Conservation (phyloP, 2,797 vertebrate genomes). For the Sebastes vulpes region DNA sequence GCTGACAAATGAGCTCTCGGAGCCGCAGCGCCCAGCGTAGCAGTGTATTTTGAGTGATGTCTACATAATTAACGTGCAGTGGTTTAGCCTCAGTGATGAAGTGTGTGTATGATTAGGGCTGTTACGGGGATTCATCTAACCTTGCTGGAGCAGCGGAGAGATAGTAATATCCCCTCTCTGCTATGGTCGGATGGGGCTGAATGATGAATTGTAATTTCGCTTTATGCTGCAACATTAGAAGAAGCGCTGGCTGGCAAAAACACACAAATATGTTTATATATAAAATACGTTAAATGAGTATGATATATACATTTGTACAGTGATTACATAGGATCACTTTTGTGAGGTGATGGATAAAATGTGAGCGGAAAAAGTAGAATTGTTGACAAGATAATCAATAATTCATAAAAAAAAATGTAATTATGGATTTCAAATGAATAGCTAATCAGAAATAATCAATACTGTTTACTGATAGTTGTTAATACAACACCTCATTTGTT, state of each 20-base stretch:
- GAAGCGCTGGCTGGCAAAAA: constrained; percentile 16
- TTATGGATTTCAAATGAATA: constrained; percentile 33
- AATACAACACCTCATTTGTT: neutral
- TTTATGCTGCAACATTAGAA: constrained; percentile 54
- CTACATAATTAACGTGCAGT: constrained; percentile 86
- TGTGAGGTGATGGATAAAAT: neutral
- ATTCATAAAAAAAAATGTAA: constrained; percentile 10
- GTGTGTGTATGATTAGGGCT: constrained; percentile 86
- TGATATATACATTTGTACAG: neutral
- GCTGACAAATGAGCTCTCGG: constrained; percentile 83
- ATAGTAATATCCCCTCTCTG: constrained; percentile 75
- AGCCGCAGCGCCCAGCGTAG: constrained; percentile 65
- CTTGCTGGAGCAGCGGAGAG: constrained; percentile 74
- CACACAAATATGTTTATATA: constrained; percentile 11
- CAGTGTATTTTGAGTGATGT: constrained; percentile 84
- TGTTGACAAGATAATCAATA: constrained; percentile 30
- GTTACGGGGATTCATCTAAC: constrained; percentile 82
- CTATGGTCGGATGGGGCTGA: constrained; percentile 60
- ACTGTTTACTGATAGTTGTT: constrained; percentile 31
- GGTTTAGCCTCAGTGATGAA: constrained; percentile 83
- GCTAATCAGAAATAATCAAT: constrained; percentile 36
- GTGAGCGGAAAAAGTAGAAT: neutral
- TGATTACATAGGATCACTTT: neutral
- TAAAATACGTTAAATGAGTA: constrained; percentile 3
- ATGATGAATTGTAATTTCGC: constrained; percentile 76